phyloP scores from a whole-genome alignment of 2,797 vertebrate genomes.

The Platyrinchus mystaceus region DNA sequence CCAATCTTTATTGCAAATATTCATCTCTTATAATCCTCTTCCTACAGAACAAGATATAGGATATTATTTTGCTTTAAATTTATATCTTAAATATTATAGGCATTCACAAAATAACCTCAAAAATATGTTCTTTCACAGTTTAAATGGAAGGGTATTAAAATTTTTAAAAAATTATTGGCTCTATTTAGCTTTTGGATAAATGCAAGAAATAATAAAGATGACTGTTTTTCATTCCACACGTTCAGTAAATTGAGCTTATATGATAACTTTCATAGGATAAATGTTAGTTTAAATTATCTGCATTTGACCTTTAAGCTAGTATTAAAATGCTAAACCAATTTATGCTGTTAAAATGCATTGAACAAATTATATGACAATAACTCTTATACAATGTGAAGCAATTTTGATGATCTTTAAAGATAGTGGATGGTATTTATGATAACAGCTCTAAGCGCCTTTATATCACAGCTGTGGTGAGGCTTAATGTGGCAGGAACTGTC shows the following conservation, averaged over 20 bases:
- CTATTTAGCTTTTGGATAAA: slow-evolving; percentile 7
- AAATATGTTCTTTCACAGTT: background rate
- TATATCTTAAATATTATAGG: background rate
- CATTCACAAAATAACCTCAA: background rate
- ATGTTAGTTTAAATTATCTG: slow-evolving; percentile 82
- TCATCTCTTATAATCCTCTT: background rate
- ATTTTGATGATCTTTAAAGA: slow-evolving; percentile 87
- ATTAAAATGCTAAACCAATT: slow-evolving; percentile 86
- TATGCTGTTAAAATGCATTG: slow-evolving; percentile 82
- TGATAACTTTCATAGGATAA: slow-evolving; percentile 74
- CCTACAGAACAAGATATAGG: background rate
- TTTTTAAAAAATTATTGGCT: background rate
- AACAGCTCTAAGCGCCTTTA: slow-evolving; percentile 84
- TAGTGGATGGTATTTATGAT: slow-evolving; percentile 84
- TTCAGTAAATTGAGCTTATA: slow-evolving; percentile 68
- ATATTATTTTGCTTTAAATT: background rate
- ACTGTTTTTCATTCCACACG: slow-evolving; percentile 36
- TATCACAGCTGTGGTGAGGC: slow-evolving; percentile 85
- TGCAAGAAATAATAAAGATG: slow-evolving; percentile 17
- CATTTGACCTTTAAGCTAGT: slow-evolving; percentile 90
- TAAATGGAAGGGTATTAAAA: background rate
- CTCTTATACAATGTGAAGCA: slow-evolving; percentile 81
- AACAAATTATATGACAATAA: slow-evolving; percentile 85
- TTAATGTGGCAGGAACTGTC: slow-evolving; percentile 90
- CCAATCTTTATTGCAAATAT: background rate